Base-by-base conservation (phyloP, 2,113 vertebrate genomes). In the Halichoeres trimaculatus region DNA sequence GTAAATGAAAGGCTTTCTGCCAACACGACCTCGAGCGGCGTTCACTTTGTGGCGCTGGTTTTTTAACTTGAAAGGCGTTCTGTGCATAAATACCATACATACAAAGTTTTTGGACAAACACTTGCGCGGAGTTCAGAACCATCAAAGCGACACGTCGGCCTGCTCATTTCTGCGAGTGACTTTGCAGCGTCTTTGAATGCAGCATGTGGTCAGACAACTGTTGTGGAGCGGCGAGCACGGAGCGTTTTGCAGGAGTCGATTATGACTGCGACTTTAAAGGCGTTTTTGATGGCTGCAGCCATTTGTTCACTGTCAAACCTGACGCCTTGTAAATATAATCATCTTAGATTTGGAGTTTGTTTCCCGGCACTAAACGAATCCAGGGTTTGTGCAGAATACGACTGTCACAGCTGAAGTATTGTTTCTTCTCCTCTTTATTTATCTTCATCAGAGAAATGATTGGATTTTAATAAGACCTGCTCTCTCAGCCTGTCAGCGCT, bases 391-490 rank as follows among this genome's bases (percentile, higher is more conserved):
- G 69, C 55, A 61, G 64, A 81, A 71, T 51, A 55, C 60, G 41
- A 76, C 84, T 82, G 78, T 80, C 86, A 80, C 41, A 10, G 74
- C 57, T 71, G 69, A 84, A 85, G 81, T 59, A 74, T 73, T 83
- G 60, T 66, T 76, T 53, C 40, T 24, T 59, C 6, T 22, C 3
- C 34, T 45, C 17, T 76, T 83, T 79, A 78, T 76, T 67, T 74
- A 56, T 83, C 76, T 85, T 81, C 74, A 80, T 87, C 73, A 77
- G 72, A 88, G 55, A 73, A 80, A 80, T 68, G 65, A 85, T 72
- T 71, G 85, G 76, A 36, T 65, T 83, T 81, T 77, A 83, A 80
- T 86, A 76, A 83, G 77, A 78, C 79, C 59, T 43, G 60, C 62
- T 52, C 78, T 75, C 71, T 70, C 66, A 8, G 67, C 16, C 81